These are phyloP conservation scores for Cotesia glomerata DNA, from an alignment of 1,140 invertebrate genomes.

Conservation along the genomic window DNA sequence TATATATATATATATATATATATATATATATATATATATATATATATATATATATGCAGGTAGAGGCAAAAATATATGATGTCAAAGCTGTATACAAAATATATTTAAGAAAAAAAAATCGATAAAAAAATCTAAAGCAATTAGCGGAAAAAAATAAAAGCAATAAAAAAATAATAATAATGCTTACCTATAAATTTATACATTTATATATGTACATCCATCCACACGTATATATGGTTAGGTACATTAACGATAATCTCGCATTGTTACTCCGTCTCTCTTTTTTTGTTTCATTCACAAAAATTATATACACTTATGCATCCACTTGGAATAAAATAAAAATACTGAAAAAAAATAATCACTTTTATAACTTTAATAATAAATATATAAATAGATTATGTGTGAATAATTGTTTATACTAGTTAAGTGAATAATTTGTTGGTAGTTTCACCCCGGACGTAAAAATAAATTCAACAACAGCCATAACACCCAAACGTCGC, in stretches of 20 bases:
- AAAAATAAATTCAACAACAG: conserved; percentile 36
- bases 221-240: background rate
- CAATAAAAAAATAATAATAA: too few relatives aligned
- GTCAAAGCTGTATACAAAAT: background rate
- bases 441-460: conserved; percentile 34
- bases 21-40: background rate
- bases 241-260: conserved; percentile 1
- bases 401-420: too few relatives aligned
- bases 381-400: too few relatives aligned
- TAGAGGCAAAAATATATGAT: conserved; percentile 36
- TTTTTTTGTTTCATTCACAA: background rate
- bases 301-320: background rate
- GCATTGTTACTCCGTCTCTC: conserved; percentile 16
- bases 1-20: conserved; percentile 1
- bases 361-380: conserved; percentile 11
- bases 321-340: background rate
- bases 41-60: conserved; percentile 29
- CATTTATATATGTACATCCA: too few relatives aligned
- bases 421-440: conserved; percentile 26
- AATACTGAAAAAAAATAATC: background rate
- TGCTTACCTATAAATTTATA: too few relatives aligned
- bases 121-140: too few relatives aligned
- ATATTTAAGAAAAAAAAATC: background rate
- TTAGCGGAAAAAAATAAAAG: too few relatives aligned
- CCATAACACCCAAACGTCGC: conserved; percentile 58